phyloP scores from a whole-genome alignment of 2,797 vertebrate genomes.

The Myiotriccus ornatus region DNA sequence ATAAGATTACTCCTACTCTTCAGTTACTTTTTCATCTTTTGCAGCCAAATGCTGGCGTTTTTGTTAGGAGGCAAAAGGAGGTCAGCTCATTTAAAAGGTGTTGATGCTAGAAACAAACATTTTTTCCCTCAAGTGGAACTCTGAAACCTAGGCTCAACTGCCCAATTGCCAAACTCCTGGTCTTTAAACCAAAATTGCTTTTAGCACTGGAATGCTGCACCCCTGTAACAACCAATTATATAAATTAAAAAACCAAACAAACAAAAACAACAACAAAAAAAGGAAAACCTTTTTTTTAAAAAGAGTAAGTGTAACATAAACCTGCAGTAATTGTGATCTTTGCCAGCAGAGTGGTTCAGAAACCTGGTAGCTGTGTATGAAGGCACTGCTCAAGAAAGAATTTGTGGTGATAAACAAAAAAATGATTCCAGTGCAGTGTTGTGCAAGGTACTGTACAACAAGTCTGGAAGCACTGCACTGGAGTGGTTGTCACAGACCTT shows the following conservation, averaged over 20 bases:
- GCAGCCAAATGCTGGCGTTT: constrained; percentile 40
- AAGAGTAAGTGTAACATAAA: background rate
- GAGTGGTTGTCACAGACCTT: background rate
- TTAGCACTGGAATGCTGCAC: constrained; percentile 11
- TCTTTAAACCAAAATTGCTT: constrained; percentile 24
- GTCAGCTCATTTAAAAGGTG: constrained; percentile 45
- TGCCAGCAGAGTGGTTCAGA: background rate
- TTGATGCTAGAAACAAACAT: constrained; percentile 56
- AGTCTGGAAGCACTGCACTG: background rate
- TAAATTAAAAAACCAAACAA: background rate
- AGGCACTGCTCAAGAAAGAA: background rate
- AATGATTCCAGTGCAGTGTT: background rate
- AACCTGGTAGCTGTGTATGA: background rate
- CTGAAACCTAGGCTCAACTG: background rate
- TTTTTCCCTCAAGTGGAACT: constrained; percentile 19
- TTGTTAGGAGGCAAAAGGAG: constrained; percentile 56
- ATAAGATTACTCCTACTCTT: constrained; percentile 67
- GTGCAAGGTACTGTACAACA: background rate
- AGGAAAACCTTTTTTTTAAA: too few relatives aligned
- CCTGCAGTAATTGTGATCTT: background rate
- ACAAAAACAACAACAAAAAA: background rate
- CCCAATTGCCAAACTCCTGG: background rate
- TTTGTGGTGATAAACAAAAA: background rate
- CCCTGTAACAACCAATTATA: background rate
- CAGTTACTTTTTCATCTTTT: constrained; percentile 70